phyloP scores from a whole-genome alignment of 2,113 vertebrate genomes.

The Tachuris rubrigastra region DNA sequence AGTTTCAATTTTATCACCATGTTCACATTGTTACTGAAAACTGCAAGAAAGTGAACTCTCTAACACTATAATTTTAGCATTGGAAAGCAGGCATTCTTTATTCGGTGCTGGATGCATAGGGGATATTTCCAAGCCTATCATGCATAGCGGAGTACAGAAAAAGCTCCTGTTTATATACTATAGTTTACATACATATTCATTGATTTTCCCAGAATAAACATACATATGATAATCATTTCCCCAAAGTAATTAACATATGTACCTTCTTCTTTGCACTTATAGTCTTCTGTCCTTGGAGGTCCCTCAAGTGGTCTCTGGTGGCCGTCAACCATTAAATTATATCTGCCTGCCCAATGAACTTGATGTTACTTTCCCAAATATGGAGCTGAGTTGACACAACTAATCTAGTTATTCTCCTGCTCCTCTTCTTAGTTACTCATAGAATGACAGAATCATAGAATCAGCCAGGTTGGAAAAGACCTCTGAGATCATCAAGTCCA shows the following conservation, averaged over 20 bases:
- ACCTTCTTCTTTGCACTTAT: neutral
- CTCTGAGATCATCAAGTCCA: too few relatives aligned
- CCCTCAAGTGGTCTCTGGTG: neutral
- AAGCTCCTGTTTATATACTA: neutral
- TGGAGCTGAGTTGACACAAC: neutral
- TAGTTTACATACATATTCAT: neutral
- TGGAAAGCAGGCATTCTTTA: neutral
- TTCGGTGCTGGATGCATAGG: neutral
- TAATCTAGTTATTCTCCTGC: neutral
- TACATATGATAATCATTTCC: neutral
- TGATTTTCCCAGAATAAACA: neutral
- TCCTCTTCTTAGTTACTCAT: neutral
- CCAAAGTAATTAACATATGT: neutral
- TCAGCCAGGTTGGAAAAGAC: too few relatives aligned
- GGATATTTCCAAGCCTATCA: neutral
- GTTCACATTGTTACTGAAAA: neutral
- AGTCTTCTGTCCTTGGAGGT: neutral
- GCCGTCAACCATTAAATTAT: neutral
- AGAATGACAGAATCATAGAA: too few relatives aligned
- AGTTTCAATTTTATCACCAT: neutral
- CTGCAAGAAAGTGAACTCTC: neutral
- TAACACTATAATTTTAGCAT: neutral
- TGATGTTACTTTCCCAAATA: neutral
- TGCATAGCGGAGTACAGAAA: neutral
- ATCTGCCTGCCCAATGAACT: neutral